Evolutionary conservation across 2,888 invertebrate species (phyloP).

Genomic region (Quadroppia sp.): DNA sequence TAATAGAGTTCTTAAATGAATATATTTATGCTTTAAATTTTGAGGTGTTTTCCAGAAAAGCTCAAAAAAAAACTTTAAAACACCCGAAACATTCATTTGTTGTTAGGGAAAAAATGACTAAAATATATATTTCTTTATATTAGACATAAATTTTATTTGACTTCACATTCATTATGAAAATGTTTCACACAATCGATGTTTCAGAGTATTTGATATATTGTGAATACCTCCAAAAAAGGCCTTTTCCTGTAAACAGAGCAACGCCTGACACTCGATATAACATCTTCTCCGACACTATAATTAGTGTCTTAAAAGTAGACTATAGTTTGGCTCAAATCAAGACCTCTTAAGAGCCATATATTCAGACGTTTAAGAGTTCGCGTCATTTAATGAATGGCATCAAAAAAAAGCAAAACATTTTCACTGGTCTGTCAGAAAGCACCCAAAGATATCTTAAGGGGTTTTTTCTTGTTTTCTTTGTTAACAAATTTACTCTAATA

Average conservation of each 20-base stretch:
- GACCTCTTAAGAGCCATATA: background rate
- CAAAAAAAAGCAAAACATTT: background rate
- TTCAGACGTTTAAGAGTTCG: background rate
- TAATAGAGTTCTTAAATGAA: background rate
- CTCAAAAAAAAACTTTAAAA: background rate
- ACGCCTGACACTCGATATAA: constrained; percentile 20
- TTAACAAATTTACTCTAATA: background rate
- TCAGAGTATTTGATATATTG: background rate
- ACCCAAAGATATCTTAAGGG: too few relatives aligned
- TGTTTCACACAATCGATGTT: background rate
- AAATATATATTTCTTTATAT: background rate
- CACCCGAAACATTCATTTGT: too few relatives aligned
- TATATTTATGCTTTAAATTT: background rate
- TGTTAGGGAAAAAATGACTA: background rate
- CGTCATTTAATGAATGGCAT: background rate
- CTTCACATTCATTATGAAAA: background rate
- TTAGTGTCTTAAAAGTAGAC: constrained; percentile 12
- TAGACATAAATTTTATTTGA: background rate
- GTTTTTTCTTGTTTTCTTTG: background rate
- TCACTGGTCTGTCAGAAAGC: background rate
- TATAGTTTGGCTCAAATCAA: background rate
- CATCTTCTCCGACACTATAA: constrained; percentile 15
- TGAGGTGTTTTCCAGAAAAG: background rate
- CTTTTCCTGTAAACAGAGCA: constrained; percentile 4
- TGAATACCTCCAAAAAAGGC: background rate